phyloP scores from a whole-genome alignment of 2,888 invertebrate genomes.

The Cheilosia impressa region DNA sequence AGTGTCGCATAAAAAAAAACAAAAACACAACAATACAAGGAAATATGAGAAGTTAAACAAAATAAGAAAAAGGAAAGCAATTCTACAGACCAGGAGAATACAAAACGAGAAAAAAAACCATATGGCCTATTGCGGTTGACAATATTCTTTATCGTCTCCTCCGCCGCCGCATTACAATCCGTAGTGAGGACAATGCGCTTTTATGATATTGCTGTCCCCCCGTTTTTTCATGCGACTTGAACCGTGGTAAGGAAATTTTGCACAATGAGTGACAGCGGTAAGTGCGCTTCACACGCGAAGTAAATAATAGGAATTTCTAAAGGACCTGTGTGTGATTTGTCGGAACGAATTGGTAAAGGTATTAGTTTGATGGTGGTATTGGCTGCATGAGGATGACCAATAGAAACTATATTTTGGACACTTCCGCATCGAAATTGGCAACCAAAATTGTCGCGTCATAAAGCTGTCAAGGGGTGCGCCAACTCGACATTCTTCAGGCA shows the following conservation, averaged over 20 bases:
- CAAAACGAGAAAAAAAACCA: conserved; percentile 11
- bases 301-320: conserved; percentile 41
- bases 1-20: conserved; percentile 55
- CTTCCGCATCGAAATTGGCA: no score
- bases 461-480: no score
- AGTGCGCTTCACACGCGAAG: conserved; percentile 59
- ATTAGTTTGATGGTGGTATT: neutral
- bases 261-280: conserved; percentile 64
- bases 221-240: conserved; percentile 8
- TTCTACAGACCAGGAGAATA: conserved; percentile 19
- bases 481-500: no score
- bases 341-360: conserved; percentile 14
- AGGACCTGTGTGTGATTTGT: conserved; percentile 26
- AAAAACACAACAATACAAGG: conserved; percentile 12
- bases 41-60: conserved; percentile 52
- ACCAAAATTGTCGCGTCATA: no score
- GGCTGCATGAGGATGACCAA: no score
- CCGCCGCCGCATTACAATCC: conserved; percentile 42
- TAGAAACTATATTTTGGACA: no score
- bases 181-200: conserved; percentile 66
- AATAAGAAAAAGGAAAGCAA: conserved; percentile 14
- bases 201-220: conserved; percentile 19
- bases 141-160: conserved; percentile 40
- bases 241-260: conserved; percentile 24
- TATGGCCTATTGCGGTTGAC: conserved; percentile 67